A percentile compares a stretch with the other conserved stretches of the same genome.
phyloP scores from a whole-genome alignment of 2,888 invertebrate species.

The Machimus rusticus region DNA sequence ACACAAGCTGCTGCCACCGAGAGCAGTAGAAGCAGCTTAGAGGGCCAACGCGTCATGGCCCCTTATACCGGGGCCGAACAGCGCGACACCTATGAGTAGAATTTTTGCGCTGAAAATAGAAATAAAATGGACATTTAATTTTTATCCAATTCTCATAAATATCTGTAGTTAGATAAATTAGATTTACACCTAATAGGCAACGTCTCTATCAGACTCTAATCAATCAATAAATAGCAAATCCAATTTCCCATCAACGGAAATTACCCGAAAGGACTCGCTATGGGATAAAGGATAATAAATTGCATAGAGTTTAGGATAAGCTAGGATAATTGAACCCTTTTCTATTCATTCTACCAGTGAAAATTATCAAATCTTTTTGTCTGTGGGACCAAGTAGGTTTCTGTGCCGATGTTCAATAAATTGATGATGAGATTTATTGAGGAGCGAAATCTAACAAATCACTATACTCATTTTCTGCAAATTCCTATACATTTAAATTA shows the following conservation, averaged over 20 bases:
- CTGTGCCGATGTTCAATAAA: not conserved
- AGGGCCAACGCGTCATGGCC: conserved; percentile 65
- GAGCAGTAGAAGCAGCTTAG: conserved; percentile 70
- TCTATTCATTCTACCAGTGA: not conserved
- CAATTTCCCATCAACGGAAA: not conserved
- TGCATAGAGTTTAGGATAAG: not conserved
- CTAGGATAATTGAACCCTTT: not conserved
- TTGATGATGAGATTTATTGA: not conserved
- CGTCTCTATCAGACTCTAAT: not conserved
- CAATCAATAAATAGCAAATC: not conserved
- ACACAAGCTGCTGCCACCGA: conserved; percentile 68
- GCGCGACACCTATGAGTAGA: conserved; percentile 67
- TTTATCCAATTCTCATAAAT: not conserved
- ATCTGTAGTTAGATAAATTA: not conserved
- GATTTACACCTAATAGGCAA: not conserved
- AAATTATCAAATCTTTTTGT: not conserved
- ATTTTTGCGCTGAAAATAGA: conserved; percentile 61
- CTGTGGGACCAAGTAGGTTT: too few relatives aligned
- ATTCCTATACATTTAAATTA: not conserved
- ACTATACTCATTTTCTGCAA: not conserved
- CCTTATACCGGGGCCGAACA: conserved; percentile 68
- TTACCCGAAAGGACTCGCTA: not conserved
- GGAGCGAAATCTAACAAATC: not conserved
- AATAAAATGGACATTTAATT: conserved; percentile 35
- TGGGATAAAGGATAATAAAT: not conserved